Percentiles rank a stretch among this genome's conserved stretches.
Evolutionary conservation across 2,888 invertebrate species (phyloP).

Genomic region (Meiosimyza decipiens): DNA sequence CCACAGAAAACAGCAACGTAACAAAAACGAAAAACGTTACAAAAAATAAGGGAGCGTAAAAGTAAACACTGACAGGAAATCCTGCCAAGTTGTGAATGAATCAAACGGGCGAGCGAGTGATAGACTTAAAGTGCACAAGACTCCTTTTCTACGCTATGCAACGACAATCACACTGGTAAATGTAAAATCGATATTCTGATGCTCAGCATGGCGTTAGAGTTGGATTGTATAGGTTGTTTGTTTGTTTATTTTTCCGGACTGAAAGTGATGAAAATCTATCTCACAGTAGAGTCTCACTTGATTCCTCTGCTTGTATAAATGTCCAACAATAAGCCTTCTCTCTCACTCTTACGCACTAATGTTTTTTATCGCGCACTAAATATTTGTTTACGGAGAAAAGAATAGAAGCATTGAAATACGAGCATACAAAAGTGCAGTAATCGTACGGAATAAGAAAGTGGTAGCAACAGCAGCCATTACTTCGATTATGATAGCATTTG

Average conservation of each 20-base stretch:
- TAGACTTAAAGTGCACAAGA: background rate
- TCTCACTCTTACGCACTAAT: slow-evolving; percentile 11
- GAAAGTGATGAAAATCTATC: slow-evolving; percentile 60
- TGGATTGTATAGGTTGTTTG: slow-evolving; percentile 41
- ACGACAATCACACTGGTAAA: background rate
- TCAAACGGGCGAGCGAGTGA: background rate
- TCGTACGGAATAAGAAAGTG: slow-evolving; percentile 31
- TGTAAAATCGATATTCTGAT: slow-evolving; percentile 20
- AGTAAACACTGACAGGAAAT: slow-evolving; percentile 29
- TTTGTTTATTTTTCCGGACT: slow-evolving; percentile 58
- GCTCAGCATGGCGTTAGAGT: background rate
- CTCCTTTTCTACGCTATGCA: background rate
- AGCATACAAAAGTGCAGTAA: slow-evolving; percentile 27
- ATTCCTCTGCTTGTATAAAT: slow-evolving; percentile 18
- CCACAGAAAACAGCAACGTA: background rate
- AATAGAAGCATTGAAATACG: slow-evolving; percentile 47
- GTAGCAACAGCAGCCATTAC: slow-evolving; percentile 16
- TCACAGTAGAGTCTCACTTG: slow-evolving; percentile 42
- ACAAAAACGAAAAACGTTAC: too few species aligned
- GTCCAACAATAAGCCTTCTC: background rate
- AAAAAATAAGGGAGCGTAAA: background rate
- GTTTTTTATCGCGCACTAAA: slow-evolving; percentile 41
- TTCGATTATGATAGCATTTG: slow-evolving; percentile 18
- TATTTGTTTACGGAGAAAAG: slow-evolving; percentile 48
- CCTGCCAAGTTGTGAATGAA: slow-evolving; percentile 32